Evolutionary conservation across 2,888 invertebrate genomes (phyloP).

Genomic region (Drosophila falleni): DNA sequence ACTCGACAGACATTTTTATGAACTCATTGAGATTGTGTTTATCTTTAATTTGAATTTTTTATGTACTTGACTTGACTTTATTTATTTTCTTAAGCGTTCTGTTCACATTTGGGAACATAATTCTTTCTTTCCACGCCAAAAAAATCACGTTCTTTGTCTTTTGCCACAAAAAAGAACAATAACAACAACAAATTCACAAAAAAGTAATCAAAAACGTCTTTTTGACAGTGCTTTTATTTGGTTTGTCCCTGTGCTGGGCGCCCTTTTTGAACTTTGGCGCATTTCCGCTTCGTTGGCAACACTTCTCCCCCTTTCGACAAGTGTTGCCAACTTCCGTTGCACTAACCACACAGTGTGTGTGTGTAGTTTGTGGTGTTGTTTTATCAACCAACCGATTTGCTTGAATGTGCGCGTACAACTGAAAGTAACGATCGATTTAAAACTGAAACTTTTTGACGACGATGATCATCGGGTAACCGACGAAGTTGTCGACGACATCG

Average conservation of each 20-base stretch:
- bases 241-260: slow-evolving; percentile 33
- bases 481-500: slow-evolving; percentile 33
- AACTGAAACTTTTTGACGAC: slow-evolving; percentile 37
- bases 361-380: slow-evolving; percentile 9
- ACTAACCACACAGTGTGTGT: slow-evolving; percentile 56
- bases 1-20: slow-evolving; percentile 21
- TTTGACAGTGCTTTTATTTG: slow-evolving; percentile 40
- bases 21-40: slow-evolving; percentile 12
- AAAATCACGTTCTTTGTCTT: slow-evolving; percentile 76
- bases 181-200: slow-evolving; percentile 11
- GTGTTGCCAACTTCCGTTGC: slow-evolving; percentile 69
- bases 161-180: slow-evolving; percentile 20
- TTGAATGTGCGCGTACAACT: slow-evolving; percentile 78
- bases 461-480: slow-evolving; percentile 18
- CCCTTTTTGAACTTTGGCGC: slow-evolving; percentile 53
- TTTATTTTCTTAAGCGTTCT: slow-evolving; percentile 50
- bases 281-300: slow-evolving; percentile 79
- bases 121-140: slow-evolving; percentile 48
- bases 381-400: slow-evolving; percentile 71
- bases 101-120: slow-evolving; percentile 52
- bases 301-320: slow-evolving; percentile 27
- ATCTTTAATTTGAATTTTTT: slow-evolving; percentile 30
- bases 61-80: slow-evolving; percentile 57
- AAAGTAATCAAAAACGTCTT: slow-evolving; percentile 22
- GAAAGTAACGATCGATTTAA: slow-evolving; percentile 76